Percentiles rank a stretch among this genome's conserved stretches.
Evolutionary conservation across 2,113 vertebrate species (phyloP).

Genomic region (Dendropsophus ebraccatus): DNA sequence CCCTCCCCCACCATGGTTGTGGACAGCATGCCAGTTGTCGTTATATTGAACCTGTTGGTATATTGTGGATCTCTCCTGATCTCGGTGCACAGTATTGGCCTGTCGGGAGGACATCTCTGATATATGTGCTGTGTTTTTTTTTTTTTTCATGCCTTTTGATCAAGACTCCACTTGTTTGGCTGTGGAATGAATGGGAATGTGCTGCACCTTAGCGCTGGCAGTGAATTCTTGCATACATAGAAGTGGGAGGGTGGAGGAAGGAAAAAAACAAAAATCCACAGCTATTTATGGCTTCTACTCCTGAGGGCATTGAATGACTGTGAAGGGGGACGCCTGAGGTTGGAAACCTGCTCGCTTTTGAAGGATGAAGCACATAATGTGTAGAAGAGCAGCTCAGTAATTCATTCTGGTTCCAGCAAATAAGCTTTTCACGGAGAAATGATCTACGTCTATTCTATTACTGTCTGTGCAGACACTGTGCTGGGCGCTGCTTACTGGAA

Average conservation of each 20-base stretch:
- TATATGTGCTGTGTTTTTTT: neutral
- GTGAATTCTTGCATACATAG: slow-evolving; percentile 16
- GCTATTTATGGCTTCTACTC: slow-evolving; percentile 38
- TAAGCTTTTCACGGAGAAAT: neutral
- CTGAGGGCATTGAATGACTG: slow-evolving; percentile 14
- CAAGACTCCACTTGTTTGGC: slow-evolving; percentile 29
- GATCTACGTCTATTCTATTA: neutral
- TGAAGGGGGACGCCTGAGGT: neutral
- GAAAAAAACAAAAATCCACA: slow-evolving; percentile 5
- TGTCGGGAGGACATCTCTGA: neutral
- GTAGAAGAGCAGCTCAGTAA: neutral
- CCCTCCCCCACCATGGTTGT: neutral
- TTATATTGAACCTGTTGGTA: neutral
- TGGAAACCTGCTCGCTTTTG: neutral
- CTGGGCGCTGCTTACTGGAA: too few species aligned
- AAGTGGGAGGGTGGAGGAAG: neutral
- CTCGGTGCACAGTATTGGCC: neutral
- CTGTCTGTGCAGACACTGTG: neutral
- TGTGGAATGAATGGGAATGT: slow-evolving; percentile 18
- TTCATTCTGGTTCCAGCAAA: neutral
- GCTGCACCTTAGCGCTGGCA: neutral
- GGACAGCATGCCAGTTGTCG: neutral
- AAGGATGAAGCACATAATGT: neutral
- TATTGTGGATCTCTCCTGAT: neutral
- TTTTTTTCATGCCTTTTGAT: neutral